Evolutionary conservation across 1,140 invertebrate genomes (phyloP), one percentile per base, ranked within the genome.

Genomic region (Octopus sinensis): DNA sequence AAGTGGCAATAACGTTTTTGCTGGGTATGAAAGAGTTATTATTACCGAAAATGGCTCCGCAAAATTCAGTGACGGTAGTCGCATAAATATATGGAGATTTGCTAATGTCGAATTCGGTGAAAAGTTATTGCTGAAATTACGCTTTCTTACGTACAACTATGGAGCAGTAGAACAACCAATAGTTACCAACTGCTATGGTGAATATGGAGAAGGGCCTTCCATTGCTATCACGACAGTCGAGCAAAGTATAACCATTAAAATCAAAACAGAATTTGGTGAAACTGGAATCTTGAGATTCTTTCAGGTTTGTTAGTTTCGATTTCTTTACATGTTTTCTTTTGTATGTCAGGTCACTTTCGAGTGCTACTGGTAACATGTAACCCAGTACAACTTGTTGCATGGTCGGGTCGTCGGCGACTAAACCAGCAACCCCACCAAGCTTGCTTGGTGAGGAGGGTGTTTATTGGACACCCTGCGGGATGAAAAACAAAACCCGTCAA

Each of bases 111-210:
- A 85, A 5, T 81, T 84, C 23, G 71, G 82, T n/a, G 78, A 85
- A 54, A 81, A 84, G 13, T 82, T 88, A n/a, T 76, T 85, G 6
- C 80, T 88, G 2, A 82, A 80, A 10, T 76, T 88, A 43, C 85
- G 83, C 71, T 88, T 84, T 78, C 62, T 12, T n/a, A 68, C 1
- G 12, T 13, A n/a, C 62, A n/a, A n/a, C 62, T 13, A 13, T 12
- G 62, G 62, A 68, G 62, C 62, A 12, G 12, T n/a, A n/a, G 68
- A 82, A 43, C 84, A 85, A 30, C 81, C 84, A 5, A 53, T 85
- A 5, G 82, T 85, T 12, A 82, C 82, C 0, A 85, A 85, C 79
- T 85, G 84, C 77, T 78, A 83, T 51, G 82, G 82, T 51, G 73
- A 73, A 10, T 54, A 68, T 54, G 80, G 77, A 4, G 76, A 82